Conservation (phyloP, 1,140 invertebrate genomes). For the Aphelinus atriplicis region DNA sequence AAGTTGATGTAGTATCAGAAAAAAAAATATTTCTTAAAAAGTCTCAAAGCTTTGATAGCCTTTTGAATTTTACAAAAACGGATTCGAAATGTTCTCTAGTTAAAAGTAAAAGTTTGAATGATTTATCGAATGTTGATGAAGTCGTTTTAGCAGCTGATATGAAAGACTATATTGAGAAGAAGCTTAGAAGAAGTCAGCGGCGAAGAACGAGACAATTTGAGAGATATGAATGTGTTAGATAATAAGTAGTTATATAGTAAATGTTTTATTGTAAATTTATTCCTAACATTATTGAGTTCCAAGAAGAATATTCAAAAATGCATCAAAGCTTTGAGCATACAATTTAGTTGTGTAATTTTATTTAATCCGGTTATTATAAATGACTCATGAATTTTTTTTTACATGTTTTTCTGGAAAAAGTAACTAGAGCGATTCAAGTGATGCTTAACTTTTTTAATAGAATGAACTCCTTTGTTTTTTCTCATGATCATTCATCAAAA, state of each 20-base stretch:
- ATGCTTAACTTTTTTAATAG: too few species aligned
- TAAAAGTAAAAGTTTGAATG: conserved; percentile 38
- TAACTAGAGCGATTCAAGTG: not conserved
- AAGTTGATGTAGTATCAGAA: conserved; percentile 19
- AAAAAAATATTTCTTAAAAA: conserved; percentile 31
- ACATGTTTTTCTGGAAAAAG: conserved; percentile 6
- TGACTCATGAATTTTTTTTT: conserved; percentile 38
- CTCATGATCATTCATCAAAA: not conserved
- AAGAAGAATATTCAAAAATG: conserved; percentile 12
- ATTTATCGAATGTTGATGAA: conserved; percentile 18
- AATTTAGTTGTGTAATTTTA: conserved; percentile 35
- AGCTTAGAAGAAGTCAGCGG: conserved; percentile 34
- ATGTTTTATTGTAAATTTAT: conserved; percentile 15
- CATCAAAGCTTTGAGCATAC: conserved; percentile 34
- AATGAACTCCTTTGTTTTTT: too few species aligned
- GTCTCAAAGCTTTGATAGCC: conserved; percentile 36
- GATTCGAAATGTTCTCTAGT: not conserved
- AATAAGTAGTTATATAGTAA: conserved; percentile 15
- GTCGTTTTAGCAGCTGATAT: not conserved
- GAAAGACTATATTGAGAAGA: conserved; percentile 28
- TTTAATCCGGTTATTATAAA: not conserved
- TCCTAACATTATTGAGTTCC: conserved; percentile 23
- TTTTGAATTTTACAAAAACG: conserved; percentile 17
- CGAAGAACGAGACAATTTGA: conserved; percentile 40
- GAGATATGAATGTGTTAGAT: conserved; percentile 46